Percentiles rank a stretch among this genome's conserved stretches.
These are phyloP conservation scores for Muricea muricata DNA, from an alignment of 92 coral and sea anemone genomes.

Conservation along the genomic window DNA sequence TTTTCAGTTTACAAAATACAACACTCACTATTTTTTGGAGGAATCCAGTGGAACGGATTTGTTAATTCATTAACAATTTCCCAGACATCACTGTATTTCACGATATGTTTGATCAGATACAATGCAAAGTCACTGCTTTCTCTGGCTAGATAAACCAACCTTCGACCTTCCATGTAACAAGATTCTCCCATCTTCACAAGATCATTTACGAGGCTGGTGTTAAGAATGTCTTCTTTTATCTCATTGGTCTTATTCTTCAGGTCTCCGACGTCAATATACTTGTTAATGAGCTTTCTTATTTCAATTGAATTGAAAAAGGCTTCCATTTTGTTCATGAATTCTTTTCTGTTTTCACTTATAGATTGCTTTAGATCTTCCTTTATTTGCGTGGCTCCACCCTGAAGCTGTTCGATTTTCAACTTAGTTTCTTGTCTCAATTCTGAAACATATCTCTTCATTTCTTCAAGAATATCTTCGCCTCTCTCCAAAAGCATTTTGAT, in stretches of 20 bases:
- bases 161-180: constrained; percentile 70
- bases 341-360: constrained; percentile 59
- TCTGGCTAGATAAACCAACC: constrained; percentile 40
- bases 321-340: constrained; percentile 53
- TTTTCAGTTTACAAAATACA: background rate
- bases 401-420: background rate
- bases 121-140: constrained; percentile 68
- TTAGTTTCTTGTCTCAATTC: background rate
- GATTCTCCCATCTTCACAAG: constrained; percentile 56
- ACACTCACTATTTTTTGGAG: constrained; percentile 96
- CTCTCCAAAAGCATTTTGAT: constrained; percentile 3
- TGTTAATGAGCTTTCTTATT: constrained; percentile 61
- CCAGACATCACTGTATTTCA: constrained; percentile 73
- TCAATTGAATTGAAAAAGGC: constrained; percentile 63
- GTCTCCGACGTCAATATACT: constrained; percentile 57
- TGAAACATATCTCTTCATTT: background rate
- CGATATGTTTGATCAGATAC: constrained; percentile 66
- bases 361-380: constrained; percentile 8
- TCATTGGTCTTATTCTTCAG: constrained; percentile 58
- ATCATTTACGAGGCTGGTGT: constrained; percentile 66
- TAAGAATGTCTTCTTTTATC: constrained; percentile 55
- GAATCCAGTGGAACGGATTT: constrained; percentile 89
- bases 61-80: constrained; percentile 56
- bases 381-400: background rate
- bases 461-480: background rate